phyloP scores from a whole-genome alignment of 2,797 vertebrate genomes.

The Ptychadena robeensis region DNA sequence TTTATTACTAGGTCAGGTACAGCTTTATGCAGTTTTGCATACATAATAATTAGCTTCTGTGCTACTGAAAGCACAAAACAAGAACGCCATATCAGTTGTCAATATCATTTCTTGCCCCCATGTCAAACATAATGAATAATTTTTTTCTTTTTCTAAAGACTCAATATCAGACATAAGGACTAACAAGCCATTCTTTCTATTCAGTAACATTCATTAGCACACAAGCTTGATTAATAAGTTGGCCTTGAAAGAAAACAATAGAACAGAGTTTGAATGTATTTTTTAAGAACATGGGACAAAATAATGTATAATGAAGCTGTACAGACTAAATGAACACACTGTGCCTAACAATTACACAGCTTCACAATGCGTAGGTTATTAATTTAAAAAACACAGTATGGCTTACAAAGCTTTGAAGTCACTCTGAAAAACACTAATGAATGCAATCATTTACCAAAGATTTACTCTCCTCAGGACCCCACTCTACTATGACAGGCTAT shows the following conservation, averaged over 20 bases:
- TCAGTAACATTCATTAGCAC: conserved; percentile 43
- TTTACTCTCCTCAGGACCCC: conserved; percentile 11
- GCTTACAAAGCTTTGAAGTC: conserved; percentile 30
- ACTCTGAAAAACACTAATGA: conserved; percentile 35
- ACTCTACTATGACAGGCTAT: conserved; percentile 9
- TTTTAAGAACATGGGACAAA: conserved; percentile 19
- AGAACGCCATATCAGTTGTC: neutral
- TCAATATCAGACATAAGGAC: conserved; percentile 21
- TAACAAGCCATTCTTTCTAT: neutral
- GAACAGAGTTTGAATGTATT: neutral
- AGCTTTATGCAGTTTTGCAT: neutral
- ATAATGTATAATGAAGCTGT: conserved; percentile 37
- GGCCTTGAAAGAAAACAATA: conserved; percentile 31
- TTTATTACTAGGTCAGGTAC: neutral
- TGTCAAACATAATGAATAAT: neutral
- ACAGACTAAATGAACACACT: conserved; percentile 32
- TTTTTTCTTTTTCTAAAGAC: conserved; percentile 15
- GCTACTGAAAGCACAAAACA: neutral
- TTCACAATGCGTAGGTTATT: conserved; percentile 32
- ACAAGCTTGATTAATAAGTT: conserved; percentile 44
- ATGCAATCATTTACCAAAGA: conserved; percentile 30
- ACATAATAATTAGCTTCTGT: neutral
- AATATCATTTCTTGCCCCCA: neutral
- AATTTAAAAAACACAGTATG: conserved; percentile 40
- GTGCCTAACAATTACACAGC: conserved; percentile 46